Evolutionary conservation across 2,888 invertebrate species (phyloP).

Genomic region (Unio delphinus): DNA sequence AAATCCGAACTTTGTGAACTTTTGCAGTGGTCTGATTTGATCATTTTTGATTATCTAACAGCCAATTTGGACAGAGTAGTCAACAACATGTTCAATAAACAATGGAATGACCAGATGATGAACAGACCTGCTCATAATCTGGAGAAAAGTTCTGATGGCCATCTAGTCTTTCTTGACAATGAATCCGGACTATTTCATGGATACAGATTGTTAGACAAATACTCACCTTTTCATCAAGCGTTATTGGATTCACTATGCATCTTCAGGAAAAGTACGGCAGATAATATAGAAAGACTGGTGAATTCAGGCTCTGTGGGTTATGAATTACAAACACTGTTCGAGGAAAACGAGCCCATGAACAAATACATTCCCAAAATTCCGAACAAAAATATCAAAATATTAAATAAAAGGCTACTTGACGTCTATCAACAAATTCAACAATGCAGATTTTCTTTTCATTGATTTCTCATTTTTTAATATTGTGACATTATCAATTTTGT

Average conservation of each 20-base stretch:
- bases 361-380: conserved; percentile 81
- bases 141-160: conserved; percentile 79
- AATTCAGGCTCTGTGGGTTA: conserved; percentile 77
- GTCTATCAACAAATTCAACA: conserved; percentile 84
- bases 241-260: conserved; percentile 86
- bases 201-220: conserved; percentile 87
- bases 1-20: conserved; percentile 54
- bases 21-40: conserved; percentile 91
- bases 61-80: conserved; percentile 91
- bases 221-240: conserved; percentile 84
- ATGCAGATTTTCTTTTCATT: conserved; percentile 72
- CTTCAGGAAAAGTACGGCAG: conserved; percentile 82
- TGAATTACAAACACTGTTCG: conserved; percentile 79
- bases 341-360: conserved; percentile 74
- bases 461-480: too few relatives aligned
- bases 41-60: conserved; percentile 91
- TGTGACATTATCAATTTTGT: too few relatives aligned
- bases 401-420: conserved; percentile 83
- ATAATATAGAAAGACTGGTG: conserved; percentile 78
- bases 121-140: conserved; percentile 90
- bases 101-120: conserved; percentile 93
- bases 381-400: conserved; percentile 84
- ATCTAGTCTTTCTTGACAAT: conserved; percentile 83
- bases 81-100: conserved; percentile 89
- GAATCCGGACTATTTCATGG: conserved; percentile 82